phyloP scores from a whole-genome alignment of 2,113 vertebrate genomes.

The Sinocyclocheilus anophthalmus region DNA sequence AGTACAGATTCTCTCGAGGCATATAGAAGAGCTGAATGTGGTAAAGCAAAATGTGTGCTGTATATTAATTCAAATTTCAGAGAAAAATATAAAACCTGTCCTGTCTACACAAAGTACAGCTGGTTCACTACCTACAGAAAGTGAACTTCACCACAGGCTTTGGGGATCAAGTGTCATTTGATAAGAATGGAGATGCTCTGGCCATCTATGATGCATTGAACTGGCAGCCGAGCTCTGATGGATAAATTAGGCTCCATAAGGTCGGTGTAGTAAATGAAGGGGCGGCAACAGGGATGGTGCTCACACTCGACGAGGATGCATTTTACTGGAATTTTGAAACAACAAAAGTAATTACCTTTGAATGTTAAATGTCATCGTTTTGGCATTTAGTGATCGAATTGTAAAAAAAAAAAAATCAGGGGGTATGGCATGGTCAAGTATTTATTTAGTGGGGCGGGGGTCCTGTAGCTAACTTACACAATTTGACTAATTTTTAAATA shows the following conservation, averaged over 20 bases:
- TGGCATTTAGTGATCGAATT: no score
- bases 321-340: conserved; percentile 61
- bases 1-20: neutral
- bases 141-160: conserved; percentile 67
- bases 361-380: no score
- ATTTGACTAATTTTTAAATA: no score
- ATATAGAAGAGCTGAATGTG: neutral
- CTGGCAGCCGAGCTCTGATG: conserved; percentile 59
- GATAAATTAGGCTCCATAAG: conserved; percentile 55
- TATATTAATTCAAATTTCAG: no score
- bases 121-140: neutral
- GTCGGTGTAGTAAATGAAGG: conserved; percentile 67
- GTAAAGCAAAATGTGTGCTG: neutral
- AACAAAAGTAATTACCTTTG: conserved; percentile 44
- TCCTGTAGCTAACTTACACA: no score
- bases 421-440: no score
- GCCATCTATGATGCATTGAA: conserved; percentile 56
- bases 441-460: no score
- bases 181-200: conserved; percentile 28
- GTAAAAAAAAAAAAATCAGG: no score
- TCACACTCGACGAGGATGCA: conserved; percentile 65
- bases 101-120: conserved; percentile 49
- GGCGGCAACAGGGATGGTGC: conserved; percentile 50
- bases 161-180: conserved; percentile 35
- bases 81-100: neutral